Base-by-base conservation (phyloP, 2,888 invertebrate species). In the Perizoma affinitatum region DNA sequence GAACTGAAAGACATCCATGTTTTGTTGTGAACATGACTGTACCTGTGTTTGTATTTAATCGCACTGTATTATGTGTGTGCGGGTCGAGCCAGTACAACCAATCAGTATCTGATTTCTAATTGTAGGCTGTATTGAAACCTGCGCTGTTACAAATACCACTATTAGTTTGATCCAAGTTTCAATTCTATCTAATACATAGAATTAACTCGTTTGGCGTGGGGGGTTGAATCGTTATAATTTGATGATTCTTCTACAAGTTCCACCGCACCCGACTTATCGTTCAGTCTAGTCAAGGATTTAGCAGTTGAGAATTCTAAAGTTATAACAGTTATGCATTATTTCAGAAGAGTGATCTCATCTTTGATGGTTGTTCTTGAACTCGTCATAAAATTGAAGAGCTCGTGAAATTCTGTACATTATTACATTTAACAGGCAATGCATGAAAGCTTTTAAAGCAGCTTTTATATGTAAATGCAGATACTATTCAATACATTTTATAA, bases 381-480 rank as follows among this genome's bases (percentile, higher is more conserved):
- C 6, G 5, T 5, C 42, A 35, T 46, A 50, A 50, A 50, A 51
- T 22, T 35, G 33, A 42, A 10, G 38, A 22, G 22, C 36, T 6
- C 5, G 42, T 9, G 42, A 5, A 51, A 46, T 34, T 42, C 33
- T 8, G 22, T n/a, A 43, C 10, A 35, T 43, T 41, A 51, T 52
- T 43, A 35, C 7, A 52, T 52, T 43, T 50, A 35, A 52, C 35
- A 43, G 43, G 35, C 43, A 35, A 51, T 33, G 42, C 34, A 43
- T 11, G 6, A 36, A 9, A 43, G 11, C n/a, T 43, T 36, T 52
- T 22, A 22, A 22, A 22, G 43, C 35, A 43, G 43, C 11, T 43
- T 35, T 35, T 10, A n/a, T 35, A 35, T 34, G n/a, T n/a, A 2
- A 2, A 2, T 22, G 22, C 22, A 22, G 22, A 22, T 22, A 22